These are phyloP conservation scores for Psittacula echo DNA, from an alignment of 2,797 vertebrate genomes.

Conservation along the genomic window DNA sequence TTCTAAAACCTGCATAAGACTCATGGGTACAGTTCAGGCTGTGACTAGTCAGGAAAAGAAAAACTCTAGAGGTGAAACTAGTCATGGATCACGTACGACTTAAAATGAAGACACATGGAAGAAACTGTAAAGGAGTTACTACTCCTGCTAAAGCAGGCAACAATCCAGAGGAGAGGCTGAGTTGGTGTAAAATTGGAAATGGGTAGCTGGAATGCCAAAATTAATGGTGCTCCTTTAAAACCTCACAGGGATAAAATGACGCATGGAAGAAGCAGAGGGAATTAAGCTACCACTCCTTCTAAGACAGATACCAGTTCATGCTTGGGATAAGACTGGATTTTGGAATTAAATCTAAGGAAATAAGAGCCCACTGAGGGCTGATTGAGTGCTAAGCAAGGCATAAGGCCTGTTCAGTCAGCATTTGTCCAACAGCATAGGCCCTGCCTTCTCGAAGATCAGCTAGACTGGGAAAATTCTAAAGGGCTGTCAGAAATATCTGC, in stretches of 20 bases:
- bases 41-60: neutral
- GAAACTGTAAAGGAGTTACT: neutral
- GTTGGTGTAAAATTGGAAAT: neutral
- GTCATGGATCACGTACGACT: neutral
- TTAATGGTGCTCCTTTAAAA: neutral
- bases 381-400: neutral
- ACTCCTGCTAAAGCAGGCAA: neutral
- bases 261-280: neutral
- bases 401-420: neutral
- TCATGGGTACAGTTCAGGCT: neutral
- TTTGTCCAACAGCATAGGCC: neutral
- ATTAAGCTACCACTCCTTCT: neutral
- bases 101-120: neutral
- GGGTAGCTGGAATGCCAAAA: neutral
- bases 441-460: neutral
- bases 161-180: neutral
- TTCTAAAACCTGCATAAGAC: neutral
- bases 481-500: neutral
- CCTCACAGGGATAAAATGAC: neutral
- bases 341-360: neutral
- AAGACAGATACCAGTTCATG: neutral
- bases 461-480: neutral
- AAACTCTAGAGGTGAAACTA: neutral
- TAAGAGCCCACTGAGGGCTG: neutral
- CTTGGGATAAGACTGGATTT: neutral